These are phyloP conservation scores for Prionailurus viverrinus DNA, from an alignment of 2,113 vertebrate species.

Conservation along the genomic window DNA sequence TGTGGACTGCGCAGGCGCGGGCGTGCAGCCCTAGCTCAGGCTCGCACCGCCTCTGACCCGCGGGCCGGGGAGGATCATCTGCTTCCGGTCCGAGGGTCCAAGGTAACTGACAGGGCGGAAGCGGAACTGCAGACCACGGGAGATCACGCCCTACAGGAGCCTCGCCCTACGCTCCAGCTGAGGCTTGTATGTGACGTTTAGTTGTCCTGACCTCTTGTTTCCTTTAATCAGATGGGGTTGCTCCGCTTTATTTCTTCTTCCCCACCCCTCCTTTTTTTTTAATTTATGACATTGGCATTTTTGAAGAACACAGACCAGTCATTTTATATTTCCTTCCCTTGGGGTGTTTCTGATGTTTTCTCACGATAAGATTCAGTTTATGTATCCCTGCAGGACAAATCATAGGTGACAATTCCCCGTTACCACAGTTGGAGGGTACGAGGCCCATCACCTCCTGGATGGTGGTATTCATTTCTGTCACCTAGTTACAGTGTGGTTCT, in stretches of 20 bases:
- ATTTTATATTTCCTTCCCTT: neutral
- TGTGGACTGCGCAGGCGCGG: neutral
- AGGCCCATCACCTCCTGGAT: neutral
- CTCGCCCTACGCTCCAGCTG: neutral
- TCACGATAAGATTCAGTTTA: neutral
- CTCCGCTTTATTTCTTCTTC: neutral
- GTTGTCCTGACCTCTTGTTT: neutral
- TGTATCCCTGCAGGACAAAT: neutral
- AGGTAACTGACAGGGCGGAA: neutral
- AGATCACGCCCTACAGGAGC: neutral
- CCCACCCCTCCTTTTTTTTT: neutral
- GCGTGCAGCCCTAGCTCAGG: neutral
- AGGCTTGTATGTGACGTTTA: neutral
- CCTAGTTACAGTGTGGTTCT: neutral
- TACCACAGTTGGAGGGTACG: neutral
- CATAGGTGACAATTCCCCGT: neutral
- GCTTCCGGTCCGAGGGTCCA: neutral
- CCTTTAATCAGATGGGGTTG: neutral
- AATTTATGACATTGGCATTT: neutral
- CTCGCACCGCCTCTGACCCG: neutral
- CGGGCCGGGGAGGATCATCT: neutral
- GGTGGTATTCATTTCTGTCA: neutral
- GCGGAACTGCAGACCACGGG: neutral
- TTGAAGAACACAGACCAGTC: neutral
- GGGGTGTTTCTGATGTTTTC: neutral